A percentile compares a stretch with the other conserved stretches of the same genome.
Conservation (phyloP, 2,113 vertebrate species). For the Apaloderma vittatum region DNA sequence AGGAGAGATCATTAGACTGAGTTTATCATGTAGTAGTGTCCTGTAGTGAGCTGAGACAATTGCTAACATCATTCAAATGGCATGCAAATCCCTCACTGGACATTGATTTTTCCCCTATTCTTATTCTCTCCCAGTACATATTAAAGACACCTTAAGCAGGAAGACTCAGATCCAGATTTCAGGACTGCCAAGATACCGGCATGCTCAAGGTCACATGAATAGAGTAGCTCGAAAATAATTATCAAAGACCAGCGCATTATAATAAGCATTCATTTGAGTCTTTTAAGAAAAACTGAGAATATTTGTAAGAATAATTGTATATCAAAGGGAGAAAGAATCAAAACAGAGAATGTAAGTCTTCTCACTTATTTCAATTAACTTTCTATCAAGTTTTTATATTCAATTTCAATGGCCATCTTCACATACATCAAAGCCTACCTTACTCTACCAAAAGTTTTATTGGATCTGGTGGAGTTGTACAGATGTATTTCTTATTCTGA, state of each 20-base stretch:
- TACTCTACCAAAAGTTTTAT: neutral
- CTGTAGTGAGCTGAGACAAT: neutral
- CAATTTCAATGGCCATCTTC: neutral
- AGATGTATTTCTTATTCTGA: neutral
- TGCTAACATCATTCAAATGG: neutral
- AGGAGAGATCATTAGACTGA: neutral
- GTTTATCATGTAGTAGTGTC: neutral
- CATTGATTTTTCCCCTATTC: neutral
- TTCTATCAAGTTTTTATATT: neutral
- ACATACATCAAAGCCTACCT: neutral
- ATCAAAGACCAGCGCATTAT: neutral
- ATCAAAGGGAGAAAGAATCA: neutral
- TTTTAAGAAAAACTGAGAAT: neutral
- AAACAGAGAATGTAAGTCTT: neutral
- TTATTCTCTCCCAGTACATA: neutral
- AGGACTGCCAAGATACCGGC: neutral
- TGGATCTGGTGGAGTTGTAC: neutral
- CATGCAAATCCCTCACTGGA: neutral
- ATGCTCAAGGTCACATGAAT: neutral
- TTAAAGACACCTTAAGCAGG: neutral
- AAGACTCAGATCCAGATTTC: neutral
- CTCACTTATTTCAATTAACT: neutral
- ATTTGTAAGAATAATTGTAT: neutral
- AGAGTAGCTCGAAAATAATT: neutral
- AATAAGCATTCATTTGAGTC: neutral